Percentiles rank a stretch among this genome's conserved stretches.
Evolutionary conservation across 2,113 vertebrate species (phyloP).

Genomic region (Piprites chloris): DNA sequence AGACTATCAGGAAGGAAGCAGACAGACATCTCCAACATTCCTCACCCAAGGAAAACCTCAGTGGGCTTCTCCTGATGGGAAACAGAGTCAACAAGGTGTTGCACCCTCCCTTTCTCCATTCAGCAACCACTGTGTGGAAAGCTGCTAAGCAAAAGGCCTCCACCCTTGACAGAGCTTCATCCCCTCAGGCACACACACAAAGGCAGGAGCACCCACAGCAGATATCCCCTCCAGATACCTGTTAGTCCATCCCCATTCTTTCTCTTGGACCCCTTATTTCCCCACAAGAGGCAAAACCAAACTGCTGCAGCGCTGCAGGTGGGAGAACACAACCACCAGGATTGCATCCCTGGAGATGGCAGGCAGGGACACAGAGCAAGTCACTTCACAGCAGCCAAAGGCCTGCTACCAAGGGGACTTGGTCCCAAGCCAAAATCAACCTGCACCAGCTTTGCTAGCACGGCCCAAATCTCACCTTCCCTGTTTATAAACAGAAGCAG

Average conservation of each 20-base stretch:
- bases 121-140: background rate
- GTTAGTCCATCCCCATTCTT: background rate
- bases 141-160: background rate
- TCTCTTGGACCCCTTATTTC: background rate
- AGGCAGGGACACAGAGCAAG: fast-evolving
- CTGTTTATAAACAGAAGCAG: background rate
- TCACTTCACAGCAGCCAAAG: background rate
- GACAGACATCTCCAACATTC: background rate
- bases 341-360: background rate
- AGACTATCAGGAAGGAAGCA: background rate
- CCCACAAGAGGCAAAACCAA: background rate
- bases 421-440: background rate
- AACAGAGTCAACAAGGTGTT: background rate
- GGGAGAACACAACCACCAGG: fast-evolving
- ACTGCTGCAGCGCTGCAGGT: background rate
- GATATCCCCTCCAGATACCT: background rate
- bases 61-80: background rate
- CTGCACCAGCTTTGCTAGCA: background rate
- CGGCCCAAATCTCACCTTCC: background rate
- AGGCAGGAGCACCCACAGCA: background rate
- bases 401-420: background rate
- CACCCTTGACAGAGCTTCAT: background rate
- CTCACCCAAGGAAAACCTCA: background rate
- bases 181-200: fast-evolving
- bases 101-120: fast-evolving